phyloP scores from a whole-genome alignment of 2,113 vertebrate genomes.

The Datnioides undecimradiatus region DNA sequence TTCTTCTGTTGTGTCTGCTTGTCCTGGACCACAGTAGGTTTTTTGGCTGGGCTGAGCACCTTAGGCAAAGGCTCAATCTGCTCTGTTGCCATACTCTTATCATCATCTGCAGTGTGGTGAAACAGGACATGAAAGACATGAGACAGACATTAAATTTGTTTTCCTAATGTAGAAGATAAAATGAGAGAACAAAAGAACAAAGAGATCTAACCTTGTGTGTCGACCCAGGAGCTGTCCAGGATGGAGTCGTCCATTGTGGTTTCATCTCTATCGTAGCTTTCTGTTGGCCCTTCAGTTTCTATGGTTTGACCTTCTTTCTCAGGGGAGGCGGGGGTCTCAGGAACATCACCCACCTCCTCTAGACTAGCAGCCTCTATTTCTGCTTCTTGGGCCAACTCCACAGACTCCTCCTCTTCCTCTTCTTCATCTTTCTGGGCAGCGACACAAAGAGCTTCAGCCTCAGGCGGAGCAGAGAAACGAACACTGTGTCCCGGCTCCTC shows the following conservation, averaged over 20 bases:
- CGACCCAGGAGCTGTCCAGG: conserved; percentile 98
- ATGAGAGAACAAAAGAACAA: neutral
- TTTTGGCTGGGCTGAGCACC: conserved; percentile 85
- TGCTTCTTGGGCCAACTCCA: conserved; percentile 85
- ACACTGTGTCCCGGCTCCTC: conserved; percentile 93
- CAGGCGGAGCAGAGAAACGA: conserved; percentile 90
- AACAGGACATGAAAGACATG: neutral
- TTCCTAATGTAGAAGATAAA: neutral
- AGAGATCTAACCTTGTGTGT: conserved; percentile 93
- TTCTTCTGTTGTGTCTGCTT: conserved; percentile 78
- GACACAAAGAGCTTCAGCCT: conserved; percentile 76
- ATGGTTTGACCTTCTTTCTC: conserved; percentile 78
- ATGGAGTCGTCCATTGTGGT: conserved; percentile 98
- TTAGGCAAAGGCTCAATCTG: conserved; percentile 93
- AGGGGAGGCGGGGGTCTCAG: conserved; percentile 86
- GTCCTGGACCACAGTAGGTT: conserved; percentile 36
- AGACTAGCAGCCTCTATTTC: conserved; percentile 84
- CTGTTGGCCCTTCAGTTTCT: conserved; percentile 89
- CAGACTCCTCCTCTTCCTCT: conserved; percentile 79
- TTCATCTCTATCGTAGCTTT: conserved; percentile 96
- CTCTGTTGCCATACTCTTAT: conserved; percentile 95
- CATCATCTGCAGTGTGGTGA: conserved; percentile 89
- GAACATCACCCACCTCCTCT: conserved; percentile 83
- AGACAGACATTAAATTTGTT: neutral
- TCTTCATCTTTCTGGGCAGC: conserved; percentile 75